Conservation (phyloP, 2,113 vertebrate species). For the Sula dactylatra region DNA sequence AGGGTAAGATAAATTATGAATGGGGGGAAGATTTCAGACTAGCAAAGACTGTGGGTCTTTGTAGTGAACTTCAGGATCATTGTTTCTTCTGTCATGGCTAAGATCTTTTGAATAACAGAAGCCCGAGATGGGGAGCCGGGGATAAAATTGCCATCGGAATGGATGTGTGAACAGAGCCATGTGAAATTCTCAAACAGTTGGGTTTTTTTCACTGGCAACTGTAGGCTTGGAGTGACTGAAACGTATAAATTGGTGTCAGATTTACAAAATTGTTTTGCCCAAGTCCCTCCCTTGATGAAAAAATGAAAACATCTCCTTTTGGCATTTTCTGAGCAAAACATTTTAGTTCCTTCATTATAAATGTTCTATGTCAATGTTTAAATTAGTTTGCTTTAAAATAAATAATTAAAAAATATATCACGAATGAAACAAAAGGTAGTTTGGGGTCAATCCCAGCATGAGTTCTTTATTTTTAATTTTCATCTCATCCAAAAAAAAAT, state of each 20-base stretch:
- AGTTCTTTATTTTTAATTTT: neutral
- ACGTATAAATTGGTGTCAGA: neutral
- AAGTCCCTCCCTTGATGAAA: neutral
- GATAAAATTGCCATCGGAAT: neutral
- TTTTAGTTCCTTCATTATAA: neutral
- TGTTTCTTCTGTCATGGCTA: conserved; percentile 43
- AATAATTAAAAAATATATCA: neutral
- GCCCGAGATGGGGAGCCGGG: neutral
- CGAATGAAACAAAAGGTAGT: neutral
- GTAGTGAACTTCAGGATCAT: neutral
- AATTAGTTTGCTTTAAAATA: neutral
- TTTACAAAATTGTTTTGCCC: neutral
- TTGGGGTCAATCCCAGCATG: neutral
- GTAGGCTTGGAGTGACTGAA: neutral
- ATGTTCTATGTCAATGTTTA: neutral
- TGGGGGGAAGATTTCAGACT: neutral
- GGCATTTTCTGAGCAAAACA: neutral
- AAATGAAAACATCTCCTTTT: neutral
- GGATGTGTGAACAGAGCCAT: neutral
- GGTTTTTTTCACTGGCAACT: neutral
- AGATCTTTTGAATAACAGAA: conserved; percentile 14
- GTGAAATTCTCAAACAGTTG: neutral
- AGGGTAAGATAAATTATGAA: conserved; percentile 63
- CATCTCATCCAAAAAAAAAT: neutral
- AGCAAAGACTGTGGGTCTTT: conserved; percentile 11